Conservation (phyloP, 2,113 vertebrate genomes). For the Sinocyclocheilus grahami region DNA sequence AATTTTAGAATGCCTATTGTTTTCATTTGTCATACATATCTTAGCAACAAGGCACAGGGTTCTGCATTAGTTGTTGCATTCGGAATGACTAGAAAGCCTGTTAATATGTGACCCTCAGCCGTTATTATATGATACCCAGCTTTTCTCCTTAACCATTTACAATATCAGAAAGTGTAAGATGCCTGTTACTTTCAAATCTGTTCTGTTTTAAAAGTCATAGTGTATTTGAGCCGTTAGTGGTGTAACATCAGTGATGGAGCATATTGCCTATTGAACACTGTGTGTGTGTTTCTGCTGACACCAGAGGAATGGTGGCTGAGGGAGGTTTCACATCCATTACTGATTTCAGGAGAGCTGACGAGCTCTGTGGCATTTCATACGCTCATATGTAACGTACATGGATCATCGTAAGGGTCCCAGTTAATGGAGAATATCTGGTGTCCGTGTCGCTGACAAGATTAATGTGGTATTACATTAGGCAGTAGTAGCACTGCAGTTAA, state of each 20-base stretch:
- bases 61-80: background rate
- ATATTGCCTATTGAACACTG: background rate
- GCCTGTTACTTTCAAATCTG: background rate
- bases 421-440: constrained; percentile 55
- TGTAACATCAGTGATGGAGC: background rate
- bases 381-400: constrained; percentile 52
- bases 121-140: background rate
- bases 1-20: background rate
- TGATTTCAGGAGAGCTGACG: constrained; percentile 56
- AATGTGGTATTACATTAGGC: constrained; percentile 59
- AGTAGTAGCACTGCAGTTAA: constrained; percentile 54
- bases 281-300: constrained; percentile 54
- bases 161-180: background rate
- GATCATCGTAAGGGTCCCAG: constrained; percentile 60
- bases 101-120: too few species aligned
- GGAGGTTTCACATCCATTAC: constrained; percentile 50
- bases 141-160: background rate
- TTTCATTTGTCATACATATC: background rate
- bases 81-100: background rate
- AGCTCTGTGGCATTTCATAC: constrained; percentile 59
- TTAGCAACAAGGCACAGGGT: too few species aligned
- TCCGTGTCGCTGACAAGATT: constrained; percentile 52
- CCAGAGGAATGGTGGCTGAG: constrained; percentile 36
- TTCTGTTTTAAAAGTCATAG: background rate
- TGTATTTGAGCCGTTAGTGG: too few species aligned